Evolutionary conservation across 2,113 vertebrate genomes (phyloP), one percentile per base, ranked within the genome.

Genomic region (Hymenochirus boettgeri): DNA sequence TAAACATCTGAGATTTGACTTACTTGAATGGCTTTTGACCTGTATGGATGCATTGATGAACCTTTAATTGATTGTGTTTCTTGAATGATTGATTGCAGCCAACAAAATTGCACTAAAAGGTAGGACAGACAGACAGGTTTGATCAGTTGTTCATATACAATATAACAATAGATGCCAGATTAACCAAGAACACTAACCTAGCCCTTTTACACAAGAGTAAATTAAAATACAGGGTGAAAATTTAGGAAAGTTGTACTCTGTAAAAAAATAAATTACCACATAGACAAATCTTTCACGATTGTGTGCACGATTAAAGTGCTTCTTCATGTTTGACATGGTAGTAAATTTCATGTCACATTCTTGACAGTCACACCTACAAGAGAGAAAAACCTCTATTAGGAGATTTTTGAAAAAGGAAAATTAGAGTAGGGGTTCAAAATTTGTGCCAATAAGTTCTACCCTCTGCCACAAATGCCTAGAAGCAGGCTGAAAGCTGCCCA

Each of bases 21-120:
- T 73, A 98, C 95, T 76, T 86, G 82, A 93, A 98, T 1, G 81
- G 80, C 1, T 79, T 79, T 19, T 84, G 64, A 0, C 76, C 77
- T 31, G 81, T 84, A 57, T 98, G 95, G 46, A 88, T 84, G 79
- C 74, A 87, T 31, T 79, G 82, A 69, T 98, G 96, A 33, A 77
- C 69, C 72, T 86, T 93, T 55, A 98, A 88, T 59, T 92, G 91
- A 35, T 89, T 91, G 70, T 88, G 91, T 65, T 99, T 97, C 72
- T 51, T 88, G 74, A 98, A 99, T 45, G 82, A 71, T 65, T 88
- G 82, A 33, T 69, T 72, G 75, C 95, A 99, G 19, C 84, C 90
- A 62, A 85, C 75, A 69, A 89, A 81, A 65, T 81, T 62, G 27
- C 96, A 98, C 95, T 95, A 46, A 22, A 62, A 45, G 23, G 19